Percentiles rank a stretch among this genome's conserved stretches.
phyloP scores from a whole-genome alignment of 2,888 invertebrate genomes.

The Tenthredo scrophulariae region DNA sequence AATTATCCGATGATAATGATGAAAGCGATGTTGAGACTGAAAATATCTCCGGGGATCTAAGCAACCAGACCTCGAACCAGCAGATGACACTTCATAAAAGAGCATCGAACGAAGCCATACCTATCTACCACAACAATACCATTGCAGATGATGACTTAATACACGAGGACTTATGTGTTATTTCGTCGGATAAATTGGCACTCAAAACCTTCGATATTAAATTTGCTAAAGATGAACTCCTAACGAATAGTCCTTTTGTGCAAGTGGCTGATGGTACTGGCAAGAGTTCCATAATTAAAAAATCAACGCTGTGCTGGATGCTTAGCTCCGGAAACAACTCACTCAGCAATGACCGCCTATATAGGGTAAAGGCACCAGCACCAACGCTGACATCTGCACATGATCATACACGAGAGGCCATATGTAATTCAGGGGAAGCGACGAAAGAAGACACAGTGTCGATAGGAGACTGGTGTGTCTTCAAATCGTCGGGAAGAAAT shows the following conservation, averaged over 20 bases:
- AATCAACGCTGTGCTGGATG: slow-evolving; percentile 27
- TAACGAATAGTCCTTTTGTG: slow-evolving; percentile 1
- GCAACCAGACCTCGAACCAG: no score
- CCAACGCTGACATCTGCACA: no score
- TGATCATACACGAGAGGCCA: no score
- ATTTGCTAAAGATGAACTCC: background rate
- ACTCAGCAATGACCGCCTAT: no score
- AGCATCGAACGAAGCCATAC: slow-evolving; percentile 1
- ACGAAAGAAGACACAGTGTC: no score
- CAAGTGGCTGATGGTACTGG: background rate
- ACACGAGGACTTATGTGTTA: slow-evolving; percentile 10
- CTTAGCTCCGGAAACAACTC: background rate
- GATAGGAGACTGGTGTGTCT: no score
- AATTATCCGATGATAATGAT: background rate
- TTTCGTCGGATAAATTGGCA: background rate
- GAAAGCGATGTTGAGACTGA: background rate
- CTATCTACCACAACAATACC: background rate
- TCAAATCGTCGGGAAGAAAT: no score
- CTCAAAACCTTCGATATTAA: background rate
- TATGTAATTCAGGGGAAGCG: no score
- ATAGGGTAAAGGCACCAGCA: no score
- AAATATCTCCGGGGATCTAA: background rate
- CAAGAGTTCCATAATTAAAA: slow-evolving; percentile 13
- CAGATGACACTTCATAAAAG: background rate
- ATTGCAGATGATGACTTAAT: background rate